These are phyloP conservation scores for Cromileptes altivelis DNA, from an alignment of 2,113 vertebrate genomes.

Conservation along the genomic window DNA sequence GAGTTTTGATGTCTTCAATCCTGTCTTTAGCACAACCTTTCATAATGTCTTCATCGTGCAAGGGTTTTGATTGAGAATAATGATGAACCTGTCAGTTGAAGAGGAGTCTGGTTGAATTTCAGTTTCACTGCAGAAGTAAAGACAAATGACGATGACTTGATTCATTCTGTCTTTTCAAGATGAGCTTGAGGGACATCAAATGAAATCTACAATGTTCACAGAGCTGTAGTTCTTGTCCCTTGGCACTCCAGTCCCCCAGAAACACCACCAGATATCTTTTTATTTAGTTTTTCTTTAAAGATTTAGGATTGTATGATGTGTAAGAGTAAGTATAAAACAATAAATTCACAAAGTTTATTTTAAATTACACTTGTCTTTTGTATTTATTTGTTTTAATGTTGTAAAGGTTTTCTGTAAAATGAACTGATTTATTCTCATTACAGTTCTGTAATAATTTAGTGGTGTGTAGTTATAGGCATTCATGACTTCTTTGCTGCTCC, in stretches of 20 bases:
- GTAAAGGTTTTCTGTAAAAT: too few species aligned
- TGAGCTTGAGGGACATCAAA: constrained; percentile 54
- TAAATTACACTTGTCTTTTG: constrained; percentile 81
- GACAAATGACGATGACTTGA: constrained; percentile 26
- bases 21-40: constrained; percentile 53
- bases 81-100: constrained; percentile 44
- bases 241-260: constrained; percentile 79
- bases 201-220: constrained; percentile 59
- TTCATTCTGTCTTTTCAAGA: constrained; percentile 48
- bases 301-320: constrained; percentile 88
- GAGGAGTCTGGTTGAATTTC: constrained; percentile 37
- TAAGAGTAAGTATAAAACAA: constrained; percentile 87
- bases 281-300: constrained; percentile 78
- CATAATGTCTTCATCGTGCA: constrained; percentile 56
- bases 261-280: constrained; percentile 81
- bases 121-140: constrained; percentile 41
- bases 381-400: constrained; percentile 39
- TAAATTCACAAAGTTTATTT: constrained; percentile 91
- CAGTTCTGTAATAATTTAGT: neutral
- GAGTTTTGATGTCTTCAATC: constrained; percentile 54
- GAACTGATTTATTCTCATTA: neutral
- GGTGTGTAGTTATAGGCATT: neutral
- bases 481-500: neutral
- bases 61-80: constrained; percentile 52
- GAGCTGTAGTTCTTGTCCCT: constrained; percentile 68